phyloP scores from a whole-genome alignment of 2,888 invertebrate species.

The Nomada ferruginata region DNA sequence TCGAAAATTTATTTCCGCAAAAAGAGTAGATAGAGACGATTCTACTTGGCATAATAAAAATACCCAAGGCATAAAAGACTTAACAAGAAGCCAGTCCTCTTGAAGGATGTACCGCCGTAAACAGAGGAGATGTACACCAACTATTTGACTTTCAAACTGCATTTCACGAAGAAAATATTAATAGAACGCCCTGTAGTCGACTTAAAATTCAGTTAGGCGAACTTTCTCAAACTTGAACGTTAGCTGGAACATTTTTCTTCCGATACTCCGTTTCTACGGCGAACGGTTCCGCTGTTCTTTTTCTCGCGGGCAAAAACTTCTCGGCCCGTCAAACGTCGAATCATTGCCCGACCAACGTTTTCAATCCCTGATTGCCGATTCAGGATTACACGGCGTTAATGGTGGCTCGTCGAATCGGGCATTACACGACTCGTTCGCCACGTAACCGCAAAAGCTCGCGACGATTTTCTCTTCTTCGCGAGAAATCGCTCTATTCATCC shows the following conservation, averaged over 20 bases:
- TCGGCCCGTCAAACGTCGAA: slow-evolving; percentile 55
- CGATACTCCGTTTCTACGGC: background rate
- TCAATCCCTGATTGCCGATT: slow-evolving; percentile 65
- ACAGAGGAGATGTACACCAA: slow-evolving; percentile 17
- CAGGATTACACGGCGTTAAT: slow-evolving; percentile 67
- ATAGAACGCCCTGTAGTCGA: slow-evolving; percentile 5
- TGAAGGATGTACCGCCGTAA: slow-evolving; percentile 8
- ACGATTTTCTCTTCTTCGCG: slow-evolving; percentile 11
- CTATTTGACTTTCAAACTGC: slow-evolving; percentile 15
- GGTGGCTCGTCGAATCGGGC: slow-evolving; percentile 40
- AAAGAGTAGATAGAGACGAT: too few relatives aligned
- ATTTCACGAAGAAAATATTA: slow-evolving; percentile 27
- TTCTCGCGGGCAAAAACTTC: slow-evolving; percentile 30
- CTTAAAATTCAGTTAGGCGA: slow-evolving; percentile 31
- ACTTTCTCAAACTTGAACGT: slow-evolving; percentile 21
- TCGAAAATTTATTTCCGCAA: too few relatives aligned
- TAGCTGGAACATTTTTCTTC: slow-evolving; percentile 30
- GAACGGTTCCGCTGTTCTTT: background rate
- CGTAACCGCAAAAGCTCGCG: slow-evolving; percentile 33
- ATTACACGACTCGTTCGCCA: slow-evolving; percentile 39
- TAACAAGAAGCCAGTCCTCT: slow-evolving; percentile 6
- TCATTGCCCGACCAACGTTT: slow-evolving; percentile 52
- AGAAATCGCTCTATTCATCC: slow-evolving; percentile 21
- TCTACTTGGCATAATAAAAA: too few relatives aligned
- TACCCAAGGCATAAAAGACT: background rate